Conservation (phyloP, 2,113 vertebrate genomes). For the Ranitomeya imitator region DNA sequence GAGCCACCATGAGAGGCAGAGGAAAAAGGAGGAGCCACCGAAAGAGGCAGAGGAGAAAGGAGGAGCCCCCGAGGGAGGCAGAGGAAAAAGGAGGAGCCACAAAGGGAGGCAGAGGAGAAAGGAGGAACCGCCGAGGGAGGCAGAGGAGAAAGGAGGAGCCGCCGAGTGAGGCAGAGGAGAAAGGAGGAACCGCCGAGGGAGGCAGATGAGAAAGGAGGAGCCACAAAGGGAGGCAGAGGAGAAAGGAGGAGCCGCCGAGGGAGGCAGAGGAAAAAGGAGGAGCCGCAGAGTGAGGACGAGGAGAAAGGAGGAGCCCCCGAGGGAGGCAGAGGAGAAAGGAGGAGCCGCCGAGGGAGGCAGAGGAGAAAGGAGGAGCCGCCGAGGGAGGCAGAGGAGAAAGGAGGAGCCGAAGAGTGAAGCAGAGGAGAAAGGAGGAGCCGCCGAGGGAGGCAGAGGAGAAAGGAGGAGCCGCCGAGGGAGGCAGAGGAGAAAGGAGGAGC, state of each 20-base stretch:
- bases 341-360: neutral
- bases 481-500: no score
- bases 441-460: no score
- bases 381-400: no score
- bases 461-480: no score
- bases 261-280: neutral
- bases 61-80: neutral
- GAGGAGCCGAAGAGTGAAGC: neutral
- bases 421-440: no score
- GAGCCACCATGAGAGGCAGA: no score
- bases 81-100: neutral
- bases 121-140: neutral
- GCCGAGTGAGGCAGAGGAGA: neutral
- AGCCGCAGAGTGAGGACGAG: neutral
- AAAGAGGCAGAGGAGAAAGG: no score
- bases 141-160: no score
- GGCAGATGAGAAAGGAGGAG: neutral
- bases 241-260: no score
- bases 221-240: no score
- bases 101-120: neutral
- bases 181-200: no score
- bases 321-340: neutral
- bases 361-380: slow-evolving; percentile 26
- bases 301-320: neutral
- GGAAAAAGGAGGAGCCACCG: neutral